phyloP scores from a whole-genome alignment of 2,797 vertebrate genomes.

The Morus bassanus region DNA sequence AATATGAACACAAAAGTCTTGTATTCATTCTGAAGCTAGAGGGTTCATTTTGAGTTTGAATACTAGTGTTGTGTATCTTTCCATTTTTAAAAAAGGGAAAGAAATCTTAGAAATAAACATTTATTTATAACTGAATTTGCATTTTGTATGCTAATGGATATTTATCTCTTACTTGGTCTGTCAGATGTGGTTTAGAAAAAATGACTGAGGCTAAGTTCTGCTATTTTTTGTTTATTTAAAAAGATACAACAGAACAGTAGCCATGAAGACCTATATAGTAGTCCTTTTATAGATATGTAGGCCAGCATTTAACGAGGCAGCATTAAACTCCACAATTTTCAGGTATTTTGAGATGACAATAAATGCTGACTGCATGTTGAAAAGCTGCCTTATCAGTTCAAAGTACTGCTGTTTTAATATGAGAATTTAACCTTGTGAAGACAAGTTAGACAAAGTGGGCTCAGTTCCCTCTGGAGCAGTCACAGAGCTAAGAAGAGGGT shows the following conservation, averaged over 20 bases:
- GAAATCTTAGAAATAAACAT: background rate
- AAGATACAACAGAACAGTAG: background rate
- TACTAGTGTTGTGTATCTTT: background rate
- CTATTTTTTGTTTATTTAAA: background rate
- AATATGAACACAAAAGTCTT: background rate
- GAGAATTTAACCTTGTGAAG: background rate
- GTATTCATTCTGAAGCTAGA: background rate
- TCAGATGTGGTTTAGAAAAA: background rate
- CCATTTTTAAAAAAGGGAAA: background rate
- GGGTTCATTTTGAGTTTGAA: background rate
- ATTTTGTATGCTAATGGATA: background rate
- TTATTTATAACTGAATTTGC: background rate
- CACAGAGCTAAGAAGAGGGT: background rate
- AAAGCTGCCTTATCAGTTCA: background rate
- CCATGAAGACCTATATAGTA: background rate
- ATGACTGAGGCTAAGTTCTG: background rate
- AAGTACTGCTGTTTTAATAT: background rate
- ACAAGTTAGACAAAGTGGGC: background rate
- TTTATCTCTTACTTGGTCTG: accelerated
- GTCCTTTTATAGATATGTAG: background rate
- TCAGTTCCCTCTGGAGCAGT: background rate
- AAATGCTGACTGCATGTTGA: background rate
- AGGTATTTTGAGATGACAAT: background rate
- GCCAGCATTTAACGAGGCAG: background rate
- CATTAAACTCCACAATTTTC: background rate